phyloP scores from a whole-genome alignment of 2,113 vertebrate species.

The Nibea coibor region DNA sequence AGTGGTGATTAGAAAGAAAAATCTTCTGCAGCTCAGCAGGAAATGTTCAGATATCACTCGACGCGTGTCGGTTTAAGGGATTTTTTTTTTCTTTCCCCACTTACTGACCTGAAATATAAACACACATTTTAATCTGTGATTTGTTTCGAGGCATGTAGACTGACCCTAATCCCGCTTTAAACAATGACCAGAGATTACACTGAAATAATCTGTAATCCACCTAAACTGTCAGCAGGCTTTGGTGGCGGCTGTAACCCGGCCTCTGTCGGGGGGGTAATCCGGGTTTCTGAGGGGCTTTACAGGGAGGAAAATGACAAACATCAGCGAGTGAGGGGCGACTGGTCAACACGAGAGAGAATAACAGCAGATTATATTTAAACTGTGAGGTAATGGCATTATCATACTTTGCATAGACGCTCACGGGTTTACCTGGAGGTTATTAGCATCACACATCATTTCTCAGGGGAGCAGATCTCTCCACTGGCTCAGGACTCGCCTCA shows the following conservation, averaged over 20 bases:
- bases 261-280: constrained; percentile 21
- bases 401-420: background rate
- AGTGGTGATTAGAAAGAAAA: constrained; percentile 38
- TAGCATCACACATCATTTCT: constrained; percentile 3
- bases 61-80: background rate
- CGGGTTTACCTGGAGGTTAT: background rate
- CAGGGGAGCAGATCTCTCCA: background rate
- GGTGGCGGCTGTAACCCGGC: constrained; percentile 27
- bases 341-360: background rate
- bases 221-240: constrained; percentile 60
- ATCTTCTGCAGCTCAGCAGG: background rate
- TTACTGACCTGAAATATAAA: constrained; percentile 21
- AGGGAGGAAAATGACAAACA: constrained; percentile 29
- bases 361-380: constrained; percentile 19
- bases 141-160: constrained; percentile 21
- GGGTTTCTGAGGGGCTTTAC: background rate
- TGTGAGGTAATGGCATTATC: constrained; percentile 1
- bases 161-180: constrained; percentile 63
- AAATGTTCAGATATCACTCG: background rate
- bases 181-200: constrained; percentile 68
- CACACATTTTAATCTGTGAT: constrained; percentile 30
- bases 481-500: background rate
- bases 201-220: constrained; percentile 70
- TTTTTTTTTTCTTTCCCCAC: background rate
- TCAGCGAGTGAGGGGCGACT: background rate